Evolutionary conservation across 2,888 invertebrate species (phyloP).

Genomic region (Clanis bilineata): DNA sequence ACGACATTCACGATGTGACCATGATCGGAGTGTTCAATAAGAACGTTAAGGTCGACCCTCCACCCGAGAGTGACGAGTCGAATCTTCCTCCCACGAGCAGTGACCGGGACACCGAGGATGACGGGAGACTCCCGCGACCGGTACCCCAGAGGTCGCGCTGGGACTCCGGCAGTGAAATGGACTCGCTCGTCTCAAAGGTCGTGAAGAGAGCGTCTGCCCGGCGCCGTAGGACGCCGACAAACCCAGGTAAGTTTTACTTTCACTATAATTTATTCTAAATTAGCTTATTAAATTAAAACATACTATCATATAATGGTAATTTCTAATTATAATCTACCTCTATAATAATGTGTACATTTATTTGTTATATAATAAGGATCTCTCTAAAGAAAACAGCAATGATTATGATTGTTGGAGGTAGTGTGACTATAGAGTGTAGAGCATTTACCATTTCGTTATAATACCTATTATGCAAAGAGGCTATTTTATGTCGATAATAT

Average conservation of each 20-base stretch:
- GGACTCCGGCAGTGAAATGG: conserved; percentile 81
- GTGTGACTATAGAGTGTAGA: neutral
- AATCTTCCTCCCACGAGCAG: conserved; percentile 75
- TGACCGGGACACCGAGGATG: conserved; percentile 78
- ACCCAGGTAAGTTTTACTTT: conserved; percentile 58
- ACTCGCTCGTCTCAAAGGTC: conserved; percentile 84
- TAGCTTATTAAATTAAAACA: neutral
- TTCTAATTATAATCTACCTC: neutral
- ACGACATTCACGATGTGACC: conserved; percentile 62
- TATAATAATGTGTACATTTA: neutral
- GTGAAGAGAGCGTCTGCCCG: conserved; percentile 85
- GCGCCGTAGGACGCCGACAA: conserved; percentile 77
- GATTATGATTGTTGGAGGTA: neutral
- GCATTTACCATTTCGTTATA: neutral
- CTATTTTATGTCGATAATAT: neutral
- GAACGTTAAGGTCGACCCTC: conserved; percentile 56
- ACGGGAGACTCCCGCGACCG: conserved; percentile 57
- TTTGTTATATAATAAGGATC: neutral
- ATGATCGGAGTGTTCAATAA: conserved; percentile 58
- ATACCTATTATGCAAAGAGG: neutral
- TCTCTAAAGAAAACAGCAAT: neutral
- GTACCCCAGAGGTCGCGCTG: conserved; percentile 61
- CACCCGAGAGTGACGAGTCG: conserved; percentile 74
- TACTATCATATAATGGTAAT: no score
- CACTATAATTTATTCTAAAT: neutral